Percentiles rank a stretch among this genome's conserved stretches.
phyloP scores from a whole-genome alignment of 2,888 invertebrate species.

The Thalpophila matura region DNA sequence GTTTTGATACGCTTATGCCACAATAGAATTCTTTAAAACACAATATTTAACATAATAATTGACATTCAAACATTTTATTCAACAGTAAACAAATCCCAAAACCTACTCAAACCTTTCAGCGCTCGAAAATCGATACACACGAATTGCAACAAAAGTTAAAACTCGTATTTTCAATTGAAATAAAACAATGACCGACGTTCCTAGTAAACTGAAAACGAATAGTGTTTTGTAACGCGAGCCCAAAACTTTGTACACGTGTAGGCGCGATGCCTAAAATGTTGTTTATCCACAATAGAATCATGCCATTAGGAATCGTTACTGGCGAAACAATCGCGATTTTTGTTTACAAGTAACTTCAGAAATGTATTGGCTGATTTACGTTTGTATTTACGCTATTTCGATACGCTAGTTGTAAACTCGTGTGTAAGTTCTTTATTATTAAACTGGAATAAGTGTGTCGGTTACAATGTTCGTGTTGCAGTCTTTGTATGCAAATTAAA shows the following conservation, averaged over 20 bases:
- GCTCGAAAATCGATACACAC: conserved; percentile 17
- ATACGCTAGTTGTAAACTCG: conserved; percentile 37
- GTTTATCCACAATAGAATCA: conserved; percentile 68
- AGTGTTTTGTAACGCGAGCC: conserved; percentile 75
- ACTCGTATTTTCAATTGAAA: conserved; percentile 53
- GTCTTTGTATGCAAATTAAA: not conserved
- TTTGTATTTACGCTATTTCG: conserved; percentile 38
- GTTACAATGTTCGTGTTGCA: conserved; percentile 1
- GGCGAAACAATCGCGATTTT: conserved; percentile 56
- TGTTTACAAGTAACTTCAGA: conserved; percentile 51
- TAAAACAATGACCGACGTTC: conserved; percentile 68
- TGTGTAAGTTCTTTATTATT: conserved; percentile 29
- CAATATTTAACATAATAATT: not conserved
- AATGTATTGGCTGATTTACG: conserved; percentile 47
- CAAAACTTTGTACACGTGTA: conserved; percentile 74
- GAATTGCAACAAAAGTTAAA: conserved; percentile 29
- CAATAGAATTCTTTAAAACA: not conserved
- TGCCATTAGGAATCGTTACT: conserved; percentile 60
- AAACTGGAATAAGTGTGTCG: conserved; percentile 16
- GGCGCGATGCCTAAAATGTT: conserved; percentile 75
- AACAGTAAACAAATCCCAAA: conserved; percentile 7
- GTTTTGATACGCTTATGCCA: too few relatives aligned
- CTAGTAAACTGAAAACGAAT: conserved; percentile 68
- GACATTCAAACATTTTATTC: not conserved
- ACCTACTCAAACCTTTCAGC: not conserved